Base-by-base conservation (phyloP, 64 coral and sea anemone genomes). In the Cladopsammia gracilis region DNA sequence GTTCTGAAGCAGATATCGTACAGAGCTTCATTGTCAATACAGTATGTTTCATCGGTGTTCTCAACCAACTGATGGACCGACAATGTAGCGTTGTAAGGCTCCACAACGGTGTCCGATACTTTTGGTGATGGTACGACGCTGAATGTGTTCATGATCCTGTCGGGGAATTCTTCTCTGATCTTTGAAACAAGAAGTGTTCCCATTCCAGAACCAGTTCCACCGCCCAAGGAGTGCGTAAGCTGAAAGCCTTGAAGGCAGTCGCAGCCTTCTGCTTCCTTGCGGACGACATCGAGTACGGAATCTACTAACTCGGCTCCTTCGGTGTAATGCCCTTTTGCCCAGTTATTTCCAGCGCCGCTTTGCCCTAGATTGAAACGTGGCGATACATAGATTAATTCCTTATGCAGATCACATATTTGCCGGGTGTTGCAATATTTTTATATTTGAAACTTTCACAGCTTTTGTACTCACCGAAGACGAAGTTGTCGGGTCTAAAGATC, bases 1-100 rank as follows among this genome's bases (percentile, higher is more conserved):
- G 82, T 86, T 19, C 82, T 86, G 60, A 86, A 86, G 82, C 82
- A 86, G 12, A 86, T 86, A 62, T 86, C 82, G 56, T 86, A 67
- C 3, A 86, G 47, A 70, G 82, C 82, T 23, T 86, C 82, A 62
- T 86, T 86, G 56, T 86, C 82, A 26, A 86, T 86, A 50, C 82
- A 86, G 42, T 67, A 86, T 12, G 82, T 86, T 43, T 86, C 82
- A 62, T 86, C 82, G 22, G 82, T 86, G 49, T 86, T 86, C 61
- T 86, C 82, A 7, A 86, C 82, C 59, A 86, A 43, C 34, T 86
- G 82, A 68, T 86, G 82, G 0, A 86, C 82, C 12, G 82, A 86
- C 42, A 86, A 26, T 34, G 82, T 86, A 50, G 82, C 82, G 42
- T 86, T 86, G 82, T 86, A 86, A 26, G 82, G 82, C 61, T 86